Base-by-base conservation (phyloP, 1,140 invertebrate species). In the Battus philenor region DNA sequence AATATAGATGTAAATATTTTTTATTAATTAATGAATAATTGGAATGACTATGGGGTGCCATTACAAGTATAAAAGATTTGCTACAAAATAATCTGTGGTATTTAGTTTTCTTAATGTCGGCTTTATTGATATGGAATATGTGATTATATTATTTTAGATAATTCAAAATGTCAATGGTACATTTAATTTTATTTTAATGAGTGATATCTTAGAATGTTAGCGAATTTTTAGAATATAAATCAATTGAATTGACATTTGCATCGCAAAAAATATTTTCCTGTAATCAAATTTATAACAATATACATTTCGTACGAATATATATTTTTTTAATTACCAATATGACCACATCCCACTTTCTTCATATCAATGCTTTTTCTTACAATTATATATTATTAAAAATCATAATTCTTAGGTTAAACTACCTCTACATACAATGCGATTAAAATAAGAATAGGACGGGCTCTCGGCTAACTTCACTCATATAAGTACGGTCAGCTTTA, bases 1-100 rank as follows among this genome's bases (percentile, higher is more conserved):
- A 56, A 49, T 34, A 50, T 63, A 64, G 46, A 46, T 74, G 62
- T 74, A 76, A 67, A 70, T 69, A 73, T 50, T 58, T 45, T 62
- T 55, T 56, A 51, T 18, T 54, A 58, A 55, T 53, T 51, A 59
- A 59, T 49, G 58, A 63, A 55, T 55, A 52, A 46, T 59, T 59
- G 49, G 56, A 54, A 46, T 45, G 38, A 57, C 46, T 38, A 54
- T 55, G 33, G 55, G 65, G 65, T 74, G 70, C 68, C 69, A 71
- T 78, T 61, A 65, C 60, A 72, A 36, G 32, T 59, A 44, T 27
- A 31, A 34, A 55, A 45, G 31, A 24, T 26, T 41, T 27, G 38
- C 38, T 41, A 41, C 26, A 17, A 16, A 17, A 16, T n/a, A 41
- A 41, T 29, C 38, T 41, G 38, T 29, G 33, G 33, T 36, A 27